These are phyloP conservation scores for Mesochorus sp. DNA, from an alignment of 2,888 invertebrate species.

Conservation along the genomic window DNA sequence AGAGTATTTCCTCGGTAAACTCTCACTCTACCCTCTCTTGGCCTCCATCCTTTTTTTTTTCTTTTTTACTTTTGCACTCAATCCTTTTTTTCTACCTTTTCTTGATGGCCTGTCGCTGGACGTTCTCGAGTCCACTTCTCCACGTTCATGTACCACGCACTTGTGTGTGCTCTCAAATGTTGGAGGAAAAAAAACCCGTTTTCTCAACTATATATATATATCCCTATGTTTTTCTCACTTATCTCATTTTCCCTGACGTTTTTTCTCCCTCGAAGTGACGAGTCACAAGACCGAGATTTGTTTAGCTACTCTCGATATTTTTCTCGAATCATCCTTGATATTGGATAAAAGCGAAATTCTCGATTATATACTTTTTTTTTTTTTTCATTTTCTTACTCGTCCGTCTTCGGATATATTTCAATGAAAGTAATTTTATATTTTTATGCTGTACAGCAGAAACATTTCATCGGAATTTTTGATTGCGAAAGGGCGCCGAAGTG, in stretches of 20 bases:
- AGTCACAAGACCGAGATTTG: constrained; percentile 24
- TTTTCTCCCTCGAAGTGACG: constrained; percentile 14
- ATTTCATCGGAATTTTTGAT: constrained; percentile 28
- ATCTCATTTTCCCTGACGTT: neutral
- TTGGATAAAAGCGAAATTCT: neutral
- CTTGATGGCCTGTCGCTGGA: constrained; percentile 41
- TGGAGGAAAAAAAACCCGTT: constrained; percentile 33
- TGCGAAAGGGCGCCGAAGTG: neutral
- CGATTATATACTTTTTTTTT: too few relatives aligned
- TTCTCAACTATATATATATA: too few relatives aligned
- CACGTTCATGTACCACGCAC: constrained; percentile 7
- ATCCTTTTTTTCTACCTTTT: constrained; percentile 41
- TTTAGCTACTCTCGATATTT: neutral
- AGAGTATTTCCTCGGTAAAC: constrained; percentile 69
- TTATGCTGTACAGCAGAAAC: neutral
- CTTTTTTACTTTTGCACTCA: constrained; percentile 36
- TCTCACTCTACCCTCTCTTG: constrained; percentile 44
- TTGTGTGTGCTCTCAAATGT: constrained; percentile 1
- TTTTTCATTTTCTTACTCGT: neutral
- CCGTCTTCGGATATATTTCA: too few relatives aligned
- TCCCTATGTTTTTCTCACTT: constrained; percentile 31
- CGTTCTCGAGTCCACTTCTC: constrained; percentile 54
- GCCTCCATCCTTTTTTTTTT: constrained; percentile 41
- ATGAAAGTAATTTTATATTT: too few relatives aligned
- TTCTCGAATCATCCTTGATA: neutral